These are phyloP conservation scores for Drosophila kuntzei DNA, from an alignment of 2,888 invertebrate genomes.

Conservation along the genomic window DNA sequence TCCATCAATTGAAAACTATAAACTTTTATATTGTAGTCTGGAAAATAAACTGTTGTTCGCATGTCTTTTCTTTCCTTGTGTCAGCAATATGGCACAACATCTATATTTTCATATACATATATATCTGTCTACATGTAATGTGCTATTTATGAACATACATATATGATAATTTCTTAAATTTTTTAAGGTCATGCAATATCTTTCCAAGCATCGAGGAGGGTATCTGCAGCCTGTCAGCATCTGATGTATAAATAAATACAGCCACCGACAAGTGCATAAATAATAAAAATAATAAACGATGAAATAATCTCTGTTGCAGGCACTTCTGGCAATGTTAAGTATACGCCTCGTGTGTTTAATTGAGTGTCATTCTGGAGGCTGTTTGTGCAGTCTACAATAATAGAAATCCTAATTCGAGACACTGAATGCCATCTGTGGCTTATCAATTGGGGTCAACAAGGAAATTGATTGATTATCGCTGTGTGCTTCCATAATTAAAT, in stretches of 20 bases:
- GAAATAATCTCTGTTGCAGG: conserved; percentile 40
- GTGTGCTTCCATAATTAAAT: not conserved
- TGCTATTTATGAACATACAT: conserved; percentile 43
- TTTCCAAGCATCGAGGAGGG: conserved; percentile 12
- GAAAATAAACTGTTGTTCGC: conserved; percentile 20
- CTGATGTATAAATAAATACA: conserved; percentile 67
- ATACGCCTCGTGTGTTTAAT: conserved; percentile 48
- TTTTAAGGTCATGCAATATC: conserved; percentile 65
- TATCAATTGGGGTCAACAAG: conserved; percentile 49
- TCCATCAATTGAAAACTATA: conserved; percentile 44
- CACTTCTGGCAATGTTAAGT: conserved; percentile 51
- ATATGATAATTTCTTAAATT: conserved; percentile 25
- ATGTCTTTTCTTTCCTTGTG: not conserved
- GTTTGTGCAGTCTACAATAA: conserved; percentile 32
- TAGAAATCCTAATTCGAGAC: conserved; percentile 28
- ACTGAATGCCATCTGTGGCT: conserved; percentile 25
- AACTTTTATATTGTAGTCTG: conserved; percentile 25
- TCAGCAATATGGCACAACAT: conserved; percentile 20
- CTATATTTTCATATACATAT: not conserved
- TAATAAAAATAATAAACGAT: conserved; percentile 70
- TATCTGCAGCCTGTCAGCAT: conserved; percentile 39
- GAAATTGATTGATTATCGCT: conserved; percentile 44
- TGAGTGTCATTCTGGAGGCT: conserved; percentile 43
- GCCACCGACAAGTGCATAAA: conserved; percentile 63
- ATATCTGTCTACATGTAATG: conserved; percentile 14